Evolutionary conservation across 23 tunicate species (phyloP).

Genomic region (Phallusia fumigata): DNA sequence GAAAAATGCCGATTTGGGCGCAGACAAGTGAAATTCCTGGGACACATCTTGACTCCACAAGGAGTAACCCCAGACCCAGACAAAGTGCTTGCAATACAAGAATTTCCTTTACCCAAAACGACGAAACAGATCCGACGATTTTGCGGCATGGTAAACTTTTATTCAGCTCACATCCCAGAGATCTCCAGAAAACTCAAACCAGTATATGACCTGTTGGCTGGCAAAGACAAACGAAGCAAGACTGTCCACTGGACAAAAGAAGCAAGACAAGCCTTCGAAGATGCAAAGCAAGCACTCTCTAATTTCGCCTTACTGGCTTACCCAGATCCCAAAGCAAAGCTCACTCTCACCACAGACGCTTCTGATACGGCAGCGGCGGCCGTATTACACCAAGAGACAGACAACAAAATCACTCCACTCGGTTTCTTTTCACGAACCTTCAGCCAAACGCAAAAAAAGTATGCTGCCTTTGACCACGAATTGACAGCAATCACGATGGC

Average conservation of each 20-base stretch:
- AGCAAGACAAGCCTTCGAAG: conserved; percentile 12
- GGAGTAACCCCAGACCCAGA: neutral
- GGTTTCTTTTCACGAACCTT: neutral
- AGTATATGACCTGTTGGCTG: neutral
- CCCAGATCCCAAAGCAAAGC: neutral
- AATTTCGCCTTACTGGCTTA: neutral
- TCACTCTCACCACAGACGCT: neutral
- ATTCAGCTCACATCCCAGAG: neutral
- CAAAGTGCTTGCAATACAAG: neutral
- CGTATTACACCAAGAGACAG: neutral
- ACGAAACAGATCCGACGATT: conserved; percentile 13
- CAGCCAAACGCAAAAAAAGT: neutral
- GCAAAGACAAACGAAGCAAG: neutral
- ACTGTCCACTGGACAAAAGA: neutral
- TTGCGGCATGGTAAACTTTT: neutral
- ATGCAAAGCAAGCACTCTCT: neutral
- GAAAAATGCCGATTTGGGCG: conserved; percentile 14
- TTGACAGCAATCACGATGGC: neutral
- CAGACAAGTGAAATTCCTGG: neutral
- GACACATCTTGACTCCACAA: neutral
- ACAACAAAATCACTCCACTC: neutral
- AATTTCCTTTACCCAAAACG: conserved; percentile 6
- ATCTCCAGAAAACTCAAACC: neutral
- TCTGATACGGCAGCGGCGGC: neutral
- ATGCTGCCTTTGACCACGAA: neutral